These are phyloP conservation scores for Drosophila mimica DNA, from an alignment of 2,888 invertebrate genomes.

Conservation along the genomic window DNA sequence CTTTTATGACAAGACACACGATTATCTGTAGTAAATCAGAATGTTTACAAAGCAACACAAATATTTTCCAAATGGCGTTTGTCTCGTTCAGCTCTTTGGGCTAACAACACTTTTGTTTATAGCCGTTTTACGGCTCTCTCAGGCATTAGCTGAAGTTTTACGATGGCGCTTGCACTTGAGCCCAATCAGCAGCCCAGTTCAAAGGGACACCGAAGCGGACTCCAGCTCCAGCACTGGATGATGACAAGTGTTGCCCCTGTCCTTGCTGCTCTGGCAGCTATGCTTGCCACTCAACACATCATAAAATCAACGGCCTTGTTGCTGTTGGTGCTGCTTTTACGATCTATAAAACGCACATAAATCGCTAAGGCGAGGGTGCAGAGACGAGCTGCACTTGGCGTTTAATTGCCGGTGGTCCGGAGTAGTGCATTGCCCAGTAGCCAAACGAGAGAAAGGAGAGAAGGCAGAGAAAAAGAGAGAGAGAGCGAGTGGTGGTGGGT, in stretches of 20 bases:
- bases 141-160: constrained; percentile 73
- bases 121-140: constrained; percentile 74
- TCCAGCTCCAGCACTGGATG: constrained; percentile 16
- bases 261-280: constrained; percentile 18
- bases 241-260: constrained; percentile 58
- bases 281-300: constrained; percentile 74
- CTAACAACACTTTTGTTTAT: constrained; percentile 76
- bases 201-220: constrained; percentile 33
- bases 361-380: constrained; percentile 57
- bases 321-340: constrained; percentile 73
- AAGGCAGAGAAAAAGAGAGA: background rate
- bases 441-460: background rate
- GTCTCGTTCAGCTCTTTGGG: constrained; percentile 23
- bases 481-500: constrained; percentile 19
- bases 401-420: constrained; percentile 65
- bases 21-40: constrained; percentile 70
- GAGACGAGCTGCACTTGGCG: constrained; percentile 55
- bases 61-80: constrained; percentile 36
- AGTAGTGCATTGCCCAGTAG: constrained; percentile 25
- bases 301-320: constrained; percentile 75
- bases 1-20: constrained; percentile 46
- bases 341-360: constrained; percentile 80
- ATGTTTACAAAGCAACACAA: constrained; percentile 50
- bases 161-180: constrained; percentile 74
- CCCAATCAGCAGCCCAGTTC: constrained; percentile 53